Evolutionary conservation across 2,888 invertebrate species (phyloP), one percentile per base, ranked within the genome.

Genomic region (Ceramica pisi): DNA sequence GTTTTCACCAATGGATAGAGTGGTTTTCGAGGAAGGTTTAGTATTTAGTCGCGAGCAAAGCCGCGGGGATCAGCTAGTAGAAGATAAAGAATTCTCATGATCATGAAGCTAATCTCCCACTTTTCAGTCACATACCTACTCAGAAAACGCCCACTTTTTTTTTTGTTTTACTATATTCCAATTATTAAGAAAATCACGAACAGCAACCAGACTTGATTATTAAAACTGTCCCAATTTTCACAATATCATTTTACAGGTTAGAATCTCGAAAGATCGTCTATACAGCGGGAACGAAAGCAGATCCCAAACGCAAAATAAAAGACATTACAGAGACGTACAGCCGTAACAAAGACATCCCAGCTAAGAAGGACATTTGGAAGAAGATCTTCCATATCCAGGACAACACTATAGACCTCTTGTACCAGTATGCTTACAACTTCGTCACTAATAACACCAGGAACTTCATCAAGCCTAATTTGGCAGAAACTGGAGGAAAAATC

Each of bases 401-500:
- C 0, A 96, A 97, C 56, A 96, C 97, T 48, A 97, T 97, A 64
- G 95, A 96, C 50, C 87, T 98, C 8, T 92, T 96, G 51, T 97
- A 97, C 87, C 97, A 98, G 83, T 97, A 97, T 83, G 97, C 94
- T 0, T 95, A 96, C 72, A 97, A 96, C 65, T 96, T 96, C 79
- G 96, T 97, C 6, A 97, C 97, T 0, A 97, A 97, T 75, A 96
- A 97, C 16, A 97, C 97, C 0, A 96, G 97, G 53, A 96, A 94
- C 63, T 98, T 97, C 83, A 93, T 96, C 3, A 98, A 98, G 86
- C 98, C 98, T 0, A 97, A 97, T 8, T 91, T 97, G 67, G 97
- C 97, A 0, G 98, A 98, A 86, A 97, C 97, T 84, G 98, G 97
- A 0, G 97, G 97, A 8, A 96, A 97, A 82, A 94, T 98, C 14